These are phyloP conservation scores for Blastobasis adustella DNA, from an alignment of 2,888 invertebrate species.

Conservation along the genomic window DNA sequence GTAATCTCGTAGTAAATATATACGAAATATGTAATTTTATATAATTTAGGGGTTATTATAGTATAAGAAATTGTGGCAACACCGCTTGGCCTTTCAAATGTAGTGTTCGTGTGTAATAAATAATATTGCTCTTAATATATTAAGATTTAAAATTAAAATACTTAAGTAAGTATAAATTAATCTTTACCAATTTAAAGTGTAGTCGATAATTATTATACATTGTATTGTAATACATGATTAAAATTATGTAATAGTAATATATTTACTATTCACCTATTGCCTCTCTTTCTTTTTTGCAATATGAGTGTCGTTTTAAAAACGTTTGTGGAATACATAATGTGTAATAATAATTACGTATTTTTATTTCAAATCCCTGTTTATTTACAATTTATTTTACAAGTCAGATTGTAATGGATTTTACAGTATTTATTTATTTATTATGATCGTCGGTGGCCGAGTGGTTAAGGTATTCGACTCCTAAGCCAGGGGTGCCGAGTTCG, in stretches of 20 bases:
- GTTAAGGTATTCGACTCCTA: too few relatives aligned
- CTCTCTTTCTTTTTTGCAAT: constrained; percentile 65
- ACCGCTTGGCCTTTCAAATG: constrained; percentile 73
- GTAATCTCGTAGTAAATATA: constrained; percentile 44
- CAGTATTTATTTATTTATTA: too few relatives aligned
- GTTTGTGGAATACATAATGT: constrained; percentile 68
- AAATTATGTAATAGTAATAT: constrained; percentile 33
- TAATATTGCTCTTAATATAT: constrained; percentile 30
- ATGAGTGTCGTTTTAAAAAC: constrained; percentile 72
- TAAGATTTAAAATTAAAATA: too few relatives aligned
- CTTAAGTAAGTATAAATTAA: constrained; percentile 21
- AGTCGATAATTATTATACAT: constrained; percentile 29
- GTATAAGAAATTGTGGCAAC: constrained; percentile 58
- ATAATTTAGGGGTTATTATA: constrained; percentile 16
- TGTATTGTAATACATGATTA: constrained; percentile 14
- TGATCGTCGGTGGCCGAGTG: too few relatives aligned
- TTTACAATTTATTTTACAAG: too few relatives aligned
- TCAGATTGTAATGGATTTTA: too few relatives aligned
- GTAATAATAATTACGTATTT: constrained; percentile 19
- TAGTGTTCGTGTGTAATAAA: constrained; percentile 60
- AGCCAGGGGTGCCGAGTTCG: too few relatives aligned
- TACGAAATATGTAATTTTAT: constrained; percentile 6
- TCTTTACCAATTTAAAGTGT: constrained; percentile 39
- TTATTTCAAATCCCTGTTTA: too few relatives aligned
- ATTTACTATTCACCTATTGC: constrained; percentile 61